These are phyloP conservation scores for Telmatochromis sp. DNA, from an alignment of 2,113 vertebrate species.

Conservation along the genomic window DNA sequence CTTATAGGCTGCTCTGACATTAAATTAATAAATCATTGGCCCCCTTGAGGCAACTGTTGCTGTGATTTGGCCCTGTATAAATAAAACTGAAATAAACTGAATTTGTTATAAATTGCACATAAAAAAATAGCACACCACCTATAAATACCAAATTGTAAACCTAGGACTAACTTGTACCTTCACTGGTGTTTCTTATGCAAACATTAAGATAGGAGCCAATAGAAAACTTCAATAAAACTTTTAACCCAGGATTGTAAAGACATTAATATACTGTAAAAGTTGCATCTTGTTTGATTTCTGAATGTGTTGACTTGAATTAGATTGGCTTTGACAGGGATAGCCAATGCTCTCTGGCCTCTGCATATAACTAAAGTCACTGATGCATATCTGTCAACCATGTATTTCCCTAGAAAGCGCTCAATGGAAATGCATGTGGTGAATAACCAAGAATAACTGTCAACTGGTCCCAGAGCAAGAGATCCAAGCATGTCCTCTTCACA, in stretches of 20 bases:
- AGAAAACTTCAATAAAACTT: background rate
- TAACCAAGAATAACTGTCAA: constrained; percentile 52
- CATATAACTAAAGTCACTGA: constrained; percentile 47
- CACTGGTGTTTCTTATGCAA: background rate
- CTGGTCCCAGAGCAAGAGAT: constrained; percentile 21
- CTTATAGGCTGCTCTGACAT: background rate
- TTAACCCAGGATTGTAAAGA: background rate
- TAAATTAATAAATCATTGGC: background rate
- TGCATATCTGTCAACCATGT: constrained; percentile 50
- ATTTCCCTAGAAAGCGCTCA: constrained; percentile 31
- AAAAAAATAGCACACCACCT: background rate
- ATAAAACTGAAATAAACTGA: background rate
- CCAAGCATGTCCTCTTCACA: constrained; percentile 1
- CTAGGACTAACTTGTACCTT: background rate
- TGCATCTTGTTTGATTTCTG: background rate
- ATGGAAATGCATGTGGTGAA: constrained; percentile 29
- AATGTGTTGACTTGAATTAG: background rate
- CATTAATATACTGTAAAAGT: background rate
- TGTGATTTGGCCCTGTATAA: background rate
- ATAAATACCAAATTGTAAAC: background rate
- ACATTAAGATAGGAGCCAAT: background rate
- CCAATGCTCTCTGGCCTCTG: constrained; percentile 21
- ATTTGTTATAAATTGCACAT: background rate
- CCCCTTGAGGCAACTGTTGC: background rate
- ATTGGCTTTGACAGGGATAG: background rate